Base-by-base conservation (phyloP, 2,888 invertebrate genomes). In the Dioctria linearis region DNA sequence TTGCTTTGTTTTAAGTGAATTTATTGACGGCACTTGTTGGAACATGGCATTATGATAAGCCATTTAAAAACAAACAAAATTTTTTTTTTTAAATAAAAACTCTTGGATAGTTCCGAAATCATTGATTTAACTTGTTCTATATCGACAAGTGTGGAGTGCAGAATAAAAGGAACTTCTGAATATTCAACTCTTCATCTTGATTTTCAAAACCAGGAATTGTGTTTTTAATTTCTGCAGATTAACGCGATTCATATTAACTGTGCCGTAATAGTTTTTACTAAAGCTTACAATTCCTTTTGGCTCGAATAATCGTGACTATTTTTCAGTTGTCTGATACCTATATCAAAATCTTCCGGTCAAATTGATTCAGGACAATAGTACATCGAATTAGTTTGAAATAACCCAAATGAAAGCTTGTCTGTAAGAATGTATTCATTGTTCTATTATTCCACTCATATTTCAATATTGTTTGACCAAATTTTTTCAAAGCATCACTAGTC, bases 261-360 rank as follows among this genome's bases (percentile, higher is more conserved):
- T 88, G 65, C 87, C n/a, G n/a, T n/a, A 87, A 4, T 84, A 82
- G 3, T 83, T 83, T 71, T 87, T 86, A 11, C 88, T 89, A 80
- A 88, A 89, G 51, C 88, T 89, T 6, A 87, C 85, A 43, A 89
- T 86, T n/a, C 88, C 84, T 80, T 88, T 5, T 80, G 66, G 0
- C 85, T 82, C 3, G 89, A 83, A 66, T 87, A 88, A 2, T 84
- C 81, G 59, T 87, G 86, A 3, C 87, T 71, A 5, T 83, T 82
- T 46, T 84, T 82, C 1, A 82, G 4, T 8, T 57, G 4, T 13
- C 80, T 57, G 1, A 39, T n/a, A n/a, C n/a, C 61, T 6, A 73
- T 69, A 3, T 51, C 51, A 6, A 80, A 67, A 37, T 81, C 79
- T 0, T 82, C 80, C 1, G 9, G 49, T 61, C 67, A 78, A n/a